A percentile compares a stretch with the other conserved stretches of the same genome.
phyloP scores from a whole-genome alignment of 30 jellyfish, hydroid and myxozoan species.

The Aurelia aurita region DNA sequence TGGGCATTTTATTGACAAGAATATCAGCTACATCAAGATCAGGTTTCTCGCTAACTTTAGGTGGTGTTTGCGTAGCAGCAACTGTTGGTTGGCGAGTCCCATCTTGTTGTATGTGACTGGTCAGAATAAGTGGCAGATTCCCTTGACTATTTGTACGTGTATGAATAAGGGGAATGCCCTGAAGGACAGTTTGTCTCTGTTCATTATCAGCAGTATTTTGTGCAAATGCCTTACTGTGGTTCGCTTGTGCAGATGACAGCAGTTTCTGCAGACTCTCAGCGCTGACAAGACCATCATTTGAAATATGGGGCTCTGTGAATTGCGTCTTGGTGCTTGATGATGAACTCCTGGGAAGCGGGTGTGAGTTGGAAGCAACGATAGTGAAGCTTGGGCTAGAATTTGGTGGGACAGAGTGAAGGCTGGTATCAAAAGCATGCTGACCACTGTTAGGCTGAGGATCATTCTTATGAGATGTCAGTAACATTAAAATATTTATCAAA shows the following conservation, averaged over 20 bases:
- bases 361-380: conserved; percentile 7
- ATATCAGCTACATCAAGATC: conserved; percentile 97
- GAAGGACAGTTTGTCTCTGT: conserved; percentile 51
- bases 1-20: conserved; percentile 95
- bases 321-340: background rate
- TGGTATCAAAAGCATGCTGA: background rate
- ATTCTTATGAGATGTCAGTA: conserved; percentile 57
- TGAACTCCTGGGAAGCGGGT: conserved; percentile 12
- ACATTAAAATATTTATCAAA: conserved; percentile 75
- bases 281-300: conserved; percentile 48
- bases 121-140: conserved; percentile 70
- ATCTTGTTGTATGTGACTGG: conserved; percentile 51
- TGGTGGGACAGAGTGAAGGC: background rate
- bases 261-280: conserved; percentile 49
- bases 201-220: conserved; percentile 44
- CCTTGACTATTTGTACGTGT: conserved; percentile 28
- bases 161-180: conserved; percentile 48
- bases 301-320: background rate
- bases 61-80: conserved; percentile 50
- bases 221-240: conserved; percentile 9
- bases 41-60: conserved; percentile 84
- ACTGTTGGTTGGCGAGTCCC: conserved; percentile 41
- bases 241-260: conserved; percentile 48
- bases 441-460: conserved; percentile 44
- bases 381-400: conserved; percentile 13